Evolutionary conservation across 1,140 invertebrate genomes (phyloP).

Genomic region (Teleopsis dalmanni): DNA sequence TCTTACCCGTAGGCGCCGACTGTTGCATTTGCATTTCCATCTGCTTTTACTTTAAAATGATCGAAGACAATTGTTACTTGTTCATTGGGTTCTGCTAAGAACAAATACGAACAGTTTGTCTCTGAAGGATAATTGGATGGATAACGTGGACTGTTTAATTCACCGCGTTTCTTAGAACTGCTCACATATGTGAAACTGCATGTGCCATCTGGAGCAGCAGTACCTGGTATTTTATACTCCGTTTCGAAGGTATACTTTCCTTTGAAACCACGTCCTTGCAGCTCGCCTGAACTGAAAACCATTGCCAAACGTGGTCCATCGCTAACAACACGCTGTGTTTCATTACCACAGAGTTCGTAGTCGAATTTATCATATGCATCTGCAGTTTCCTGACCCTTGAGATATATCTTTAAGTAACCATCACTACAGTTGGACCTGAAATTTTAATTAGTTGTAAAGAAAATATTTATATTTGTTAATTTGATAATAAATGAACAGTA

Average conservation of each 20-base stretch:
- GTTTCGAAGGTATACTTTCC: slow-evolving; percentile 51
- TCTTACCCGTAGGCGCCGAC: slow-evolving; percentile 55
- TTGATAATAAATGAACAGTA: neutral
- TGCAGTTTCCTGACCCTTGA: slow-evolving; percentile 87
- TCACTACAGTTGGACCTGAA: slow-evolving; percentile 67
- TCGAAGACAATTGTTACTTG: slow-evolving; percentile 89
- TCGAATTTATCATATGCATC: slow-evolving; percentile 90
- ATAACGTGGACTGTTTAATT: slow-evolving; percentile 92
- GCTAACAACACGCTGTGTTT: slow-evolving; percentile 64
- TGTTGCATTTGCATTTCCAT: slow-evolving; percentile 52
- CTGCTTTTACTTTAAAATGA: slow-evolving; percentile 79
- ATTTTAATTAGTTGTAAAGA: neutral
- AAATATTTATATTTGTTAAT: neutral
- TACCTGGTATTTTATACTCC: slow-evolving; percentile 92
- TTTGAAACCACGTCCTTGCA: slow-evolving; percentile 84
- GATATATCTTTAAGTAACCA: slow-evolving; percentile 84
- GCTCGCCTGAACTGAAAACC: slow-evolving; percentile 85
- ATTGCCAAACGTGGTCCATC: slow-evolving; percentile 88
- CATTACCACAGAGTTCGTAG: slow-evolving; percentile 80
- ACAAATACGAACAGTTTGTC: slow-evolving; percentile 87
- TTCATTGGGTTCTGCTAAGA: slow-evolving; percentile 76
- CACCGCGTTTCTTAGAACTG: slow-evolving; percentile 73
- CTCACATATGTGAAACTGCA: slow-evolving; percentile 89
- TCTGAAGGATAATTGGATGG: slow-evolving; percentile 91
- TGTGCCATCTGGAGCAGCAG: slow-evolving; percentile 77